Base-by-base conservation (phyloP, 2,888 invertebrate genomes). In the Galeruca laticollis region DNA sequence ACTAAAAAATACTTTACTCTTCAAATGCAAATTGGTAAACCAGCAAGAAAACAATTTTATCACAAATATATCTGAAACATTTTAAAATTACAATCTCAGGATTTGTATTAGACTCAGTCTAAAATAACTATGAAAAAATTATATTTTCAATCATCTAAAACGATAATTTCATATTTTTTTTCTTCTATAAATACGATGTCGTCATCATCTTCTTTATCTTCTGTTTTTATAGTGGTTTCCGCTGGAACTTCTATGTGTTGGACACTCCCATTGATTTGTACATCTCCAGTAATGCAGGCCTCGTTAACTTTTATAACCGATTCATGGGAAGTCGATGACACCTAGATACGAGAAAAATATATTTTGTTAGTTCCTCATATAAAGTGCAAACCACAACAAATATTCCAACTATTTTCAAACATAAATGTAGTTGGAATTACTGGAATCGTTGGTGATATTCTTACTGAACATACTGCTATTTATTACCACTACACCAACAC, bases 81-180 rank as follows among this genome's bases (percentile, higher is more conserved):
- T 26, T 54, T 54, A 26, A 31, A 54, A 31, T 26, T 54, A 21
- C 21, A 54, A 26, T 26, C 21, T 26, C 31, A n/a, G 21, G 31
- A 26, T 31, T 26, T 54, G 21, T 54, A 54, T 26, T 21, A 26
- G 49, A 65, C 62, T 63, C 63, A 63, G 63, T 63, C 54, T 62
- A 62, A 62, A 21, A 60, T 13, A 61, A 51, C 52, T 62, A 65
- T 60, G 31, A 21, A 60, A 62, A 62, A 40, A 31, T 33, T 49
- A 63, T 57, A 56, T 49, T 51, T 57, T 79, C 75, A 81, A 73
- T 81, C 81, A 80, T 81, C 80, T 80, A 81, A 77, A 78, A 81
- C 79, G 74, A 81, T 81, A 70, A 80, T 73, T 59, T 78, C 78
- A 62, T 74, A 76, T 67, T 78, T 79, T 43, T 61, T 61, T 13